phyloP scores from a whole-genome alignment of 2,113 vertebrate genomes.

The Spilogale gracilis region DNA sequence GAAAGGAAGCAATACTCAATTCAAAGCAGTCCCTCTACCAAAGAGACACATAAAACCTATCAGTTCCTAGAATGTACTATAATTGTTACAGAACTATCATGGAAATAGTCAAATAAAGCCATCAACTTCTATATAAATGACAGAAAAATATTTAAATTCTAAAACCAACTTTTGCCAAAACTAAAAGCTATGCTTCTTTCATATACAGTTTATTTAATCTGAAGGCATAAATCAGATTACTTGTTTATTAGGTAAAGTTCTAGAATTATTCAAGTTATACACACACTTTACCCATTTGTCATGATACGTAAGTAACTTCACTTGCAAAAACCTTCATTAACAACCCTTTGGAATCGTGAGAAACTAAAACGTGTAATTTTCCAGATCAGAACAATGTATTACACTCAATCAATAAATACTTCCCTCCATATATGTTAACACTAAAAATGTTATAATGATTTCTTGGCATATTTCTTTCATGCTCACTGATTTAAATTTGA shows the following conservation, averaged over 20 bases:
- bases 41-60: not conserved
- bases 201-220: not conserved
- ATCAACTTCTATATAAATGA: not conserved
- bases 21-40: not conserved
- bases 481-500: conserved; percentile 32
- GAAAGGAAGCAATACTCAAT: conserved; percentile 35
- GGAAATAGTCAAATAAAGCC: conserved; percentile 3
- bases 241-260: conserved; percentile 17
- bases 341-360: conserved; percentile 29
- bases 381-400: conserved; percentile 51
- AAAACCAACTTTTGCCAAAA: conserved; percentile 29
- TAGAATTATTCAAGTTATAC: not conserved
- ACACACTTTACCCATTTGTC: not conserved
- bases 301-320: not conserved
- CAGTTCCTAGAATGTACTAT: not conserved
- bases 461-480: conserved; percentile 45
- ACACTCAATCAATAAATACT: not conserved
- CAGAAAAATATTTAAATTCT: conserved; percentile 33
- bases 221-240: conserved; percentile 26
- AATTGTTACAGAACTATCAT: not conserved
- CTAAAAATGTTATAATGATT: not conserved
- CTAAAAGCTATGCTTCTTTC: conserved; percentile 18
- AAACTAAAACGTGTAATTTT: conserved; percentile 52
- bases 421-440: conserved; percentile 12
- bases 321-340: conserved; percentile 42